Evolutionary conservation across 2,888 invertebrate species (phyloP).

Genomic region (Heteromurus nitidus): DNA sequence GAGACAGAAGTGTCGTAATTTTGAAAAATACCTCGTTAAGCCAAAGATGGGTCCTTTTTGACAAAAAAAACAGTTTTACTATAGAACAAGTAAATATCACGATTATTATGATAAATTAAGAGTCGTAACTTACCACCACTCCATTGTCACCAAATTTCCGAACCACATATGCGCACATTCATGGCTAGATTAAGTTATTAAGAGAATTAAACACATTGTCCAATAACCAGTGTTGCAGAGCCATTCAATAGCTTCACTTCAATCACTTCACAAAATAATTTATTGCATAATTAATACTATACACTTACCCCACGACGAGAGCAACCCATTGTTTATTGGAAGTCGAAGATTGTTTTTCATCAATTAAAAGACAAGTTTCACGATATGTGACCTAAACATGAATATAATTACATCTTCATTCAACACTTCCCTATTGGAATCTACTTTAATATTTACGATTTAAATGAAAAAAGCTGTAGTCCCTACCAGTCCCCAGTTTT

Average conservation of each 20-base stretch:
- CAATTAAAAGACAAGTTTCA: constrained; percentile 92
- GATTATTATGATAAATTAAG: neutral
- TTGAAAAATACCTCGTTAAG: constrained; percentile 96
- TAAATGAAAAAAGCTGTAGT: neutral
- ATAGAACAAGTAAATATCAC: neutral
- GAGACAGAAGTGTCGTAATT: constrained; percentile 98
- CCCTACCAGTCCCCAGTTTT: constrained; percentile 92
- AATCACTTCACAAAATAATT: neutral
- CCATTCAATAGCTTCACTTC: neutral
- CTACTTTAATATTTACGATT: too few relatives aligned
- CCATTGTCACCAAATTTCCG: constrained; percentile 98
- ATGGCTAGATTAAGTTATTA: too few relatives aligned
- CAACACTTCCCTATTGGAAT: too few relatives aligned
- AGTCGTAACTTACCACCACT: constrained; percentile 82
- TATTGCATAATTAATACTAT: too few relatives aligned
- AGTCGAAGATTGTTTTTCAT: constrained; percentile 91
- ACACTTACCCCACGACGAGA: constrained; percentile 87
- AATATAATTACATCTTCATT: too few relatives aligned
- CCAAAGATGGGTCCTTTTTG: constrained; percentile 57
- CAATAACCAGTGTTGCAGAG: too few relatives aligned
- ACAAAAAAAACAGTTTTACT: neutral
- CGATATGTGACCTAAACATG: constrained; percentile 82
- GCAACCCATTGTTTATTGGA: constrained; percentile 90
- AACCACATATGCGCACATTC: constrained; percentile 99
- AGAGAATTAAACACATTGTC: too few relatives aligned